Evolutionary conservation across 2,888 invertebrate genomes (phyloP).

Genomic region (Drosophila hamatofila): DNA sequence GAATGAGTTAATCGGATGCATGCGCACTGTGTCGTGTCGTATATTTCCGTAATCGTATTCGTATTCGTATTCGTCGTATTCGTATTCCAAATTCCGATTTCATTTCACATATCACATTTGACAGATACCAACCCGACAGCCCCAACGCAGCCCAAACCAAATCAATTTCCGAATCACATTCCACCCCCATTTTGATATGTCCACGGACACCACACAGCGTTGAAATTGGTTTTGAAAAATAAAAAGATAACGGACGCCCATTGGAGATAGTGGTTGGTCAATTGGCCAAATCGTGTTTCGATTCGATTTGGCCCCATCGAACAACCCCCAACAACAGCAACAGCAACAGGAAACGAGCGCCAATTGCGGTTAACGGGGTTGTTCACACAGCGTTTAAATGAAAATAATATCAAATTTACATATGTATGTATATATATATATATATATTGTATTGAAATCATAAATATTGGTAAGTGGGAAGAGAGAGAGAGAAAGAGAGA

Average conservation of each 20-base stretch:
- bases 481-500: conserved; percentile 59
- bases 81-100: conserved; percentile 29
- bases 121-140: conserved; percentile 29
- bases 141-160: not conserved
- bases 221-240: conserved; percentile 69
- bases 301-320: conserved; percentile 46
- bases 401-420: conserved; percentile 7
- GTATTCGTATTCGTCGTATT: conserved; percentile 10
- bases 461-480: conserved; percentile 5
- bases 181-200: conserved; percentile 44
- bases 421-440: conserved; percentile 5
- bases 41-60: conserved; percentile 23
- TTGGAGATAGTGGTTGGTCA: conserved; percentile 61
- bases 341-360: conserved; percentile 29
- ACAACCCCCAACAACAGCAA: conserved; percentile 49
- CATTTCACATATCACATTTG: conserved; percentile 33
- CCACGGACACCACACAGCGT: conserved; percentile 59
- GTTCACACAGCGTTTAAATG: conserved; percentile 44
- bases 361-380: conserved; percentile 59
- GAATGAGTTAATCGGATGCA: conserved; percentile 96
- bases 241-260: conserved; percentile 80
- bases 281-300: conserved; percentile 38
- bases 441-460: conserved; percentile 6
- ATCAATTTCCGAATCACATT: conserved; percentile 27
- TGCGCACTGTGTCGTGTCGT: conserved; percentile 89